Base-by-base conservation (phyloP, 2,888 invertebrate genomes). In the Lypha dubia region DNA sequence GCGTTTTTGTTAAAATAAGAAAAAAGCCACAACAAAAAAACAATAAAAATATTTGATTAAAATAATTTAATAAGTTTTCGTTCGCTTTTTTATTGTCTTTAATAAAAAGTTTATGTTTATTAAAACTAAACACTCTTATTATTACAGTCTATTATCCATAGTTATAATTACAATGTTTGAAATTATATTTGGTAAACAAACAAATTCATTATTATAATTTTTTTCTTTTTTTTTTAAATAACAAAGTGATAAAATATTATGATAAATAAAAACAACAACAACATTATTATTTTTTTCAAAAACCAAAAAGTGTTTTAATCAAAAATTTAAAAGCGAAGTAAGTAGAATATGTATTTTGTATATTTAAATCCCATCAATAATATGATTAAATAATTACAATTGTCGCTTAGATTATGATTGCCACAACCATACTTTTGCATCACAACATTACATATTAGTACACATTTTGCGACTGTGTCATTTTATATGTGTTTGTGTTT, bases 161-260 rank as follows among this genome's bases (percentile, higher is more conserved):
- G 67, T 63, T 63, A 51, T 74, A 67, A 58, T 32, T 73, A 22
- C 63, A 63, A 46, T 51, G 35, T 73, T 46, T 58, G 24, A 32
- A 35, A 67, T 60, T 68, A 74, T 80, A 74, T 67, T 80, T 74
- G 41, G 74, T 80, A 74, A 67, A 80, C 53, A 60, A 68, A 63
- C 53, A 58, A 65, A 79, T 49, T 53, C 60, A 70, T 62, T 51
- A 75, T 68, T 68, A 51, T n/a, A n/a, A n/a, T n/a, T n/a, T n/a
- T 68, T 70, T 20, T 74, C 62, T n/a, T 84, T 38, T 46, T 51
- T 71, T 62, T 17, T 58, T 49, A 35, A 49, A 84, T 84, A 76
- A 84, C 83, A 83, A 84, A 83, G 84, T 84, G 84, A 84, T 84
- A 84, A 77, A 84, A 67, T 35, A 62, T 67, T 73, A 83, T 68